Evolutionary conservation across 2,888 invertebrate species (phyloP), one percentile per base, ranked within the genome.

Genomic region (Nudaria mundana): DNA sequence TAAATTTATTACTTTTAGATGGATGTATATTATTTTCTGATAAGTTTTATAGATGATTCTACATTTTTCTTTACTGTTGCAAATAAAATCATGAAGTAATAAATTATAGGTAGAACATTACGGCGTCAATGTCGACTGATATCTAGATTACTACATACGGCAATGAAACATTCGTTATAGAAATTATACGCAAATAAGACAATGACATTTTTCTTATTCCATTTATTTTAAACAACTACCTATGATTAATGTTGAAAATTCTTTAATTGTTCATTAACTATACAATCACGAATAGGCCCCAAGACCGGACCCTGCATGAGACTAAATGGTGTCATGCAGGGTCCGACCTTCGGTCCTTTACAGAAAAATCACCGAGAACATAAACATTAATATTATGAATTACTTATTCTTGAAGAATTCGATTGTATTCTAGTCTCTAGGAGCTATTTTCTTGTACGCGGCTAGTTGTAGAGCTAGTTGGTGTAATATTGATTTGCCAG

Each of bases 391-490:
- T n/a, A n/a, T n/a, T n/a, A n/a, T n/a, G n/a, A n/a, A n/a, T n/a
- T n/a, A n/a, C n/a, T n/a, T n/a, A n/a, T n/a, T n/a, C n/a, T n/a
- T n/a, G n/a, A n/a, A n/a, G n/a, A n/a, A n/a, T n/a, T n/a, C n/a
- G n/a, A n/a, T 30, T 10, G 7, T 13, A 29, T 11, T 36, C 56
- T 67, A 85, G 46, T 87, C 88, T 38, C 76, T 78, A 0, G 85
- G 85, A 0, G 81, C 90, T 28, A 91, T 90, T 69, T 95, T 95
- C 84, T 95, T 96, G 81, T 95, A 97, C 44, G 95, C 94, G 16
- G 94, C 93, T 36, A 97, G 92, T 64, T 95, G 94, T 0, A 92
- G 85, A 1, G 95, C 93, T 29, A 98, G 90, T 62, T 93, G 92
- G 71, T 96, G 94, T 28, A 98, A 83, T 37, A 98, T 93, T 40